Conservation (phyloP, 2,888 invertebrate genomes). For the Argyresthia albistria region DNA sequence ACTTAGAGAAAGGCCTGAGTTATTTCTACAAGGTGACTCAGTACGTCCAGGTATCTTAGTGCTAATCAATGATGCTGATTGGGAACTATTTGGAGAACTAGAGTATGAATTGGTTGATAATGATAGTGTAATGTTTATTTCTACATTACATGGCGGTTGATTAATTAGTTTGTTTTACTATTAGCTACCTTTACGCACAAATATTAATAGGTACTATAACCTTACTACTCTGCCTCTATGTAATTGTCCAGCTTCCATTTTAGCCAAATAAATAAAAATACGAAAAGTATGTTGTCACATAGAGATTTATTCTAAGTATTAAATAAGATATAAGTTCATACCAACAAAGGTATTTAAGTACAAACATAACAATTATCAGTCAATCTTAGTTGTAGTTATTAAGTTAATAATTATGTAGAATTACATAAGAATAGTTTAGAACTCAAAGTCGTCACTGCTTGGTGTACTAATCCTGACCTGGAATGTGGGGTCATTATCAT, state of each 20-base stretch:
- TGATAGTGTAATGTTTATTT: slow-evolving; percentile 86
- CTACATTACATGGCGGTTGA: slow-evolving; percentile 88
- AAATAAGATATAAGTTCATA: neutral
- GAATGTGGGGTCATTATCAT: slow-evolving; percentile 10
- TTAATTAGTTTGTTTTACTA: slow-evolving; percentile 1
- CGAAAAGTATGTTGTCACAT: too few species aligned
- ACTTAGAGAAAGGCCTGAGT: slow-evolving; percentile 81
- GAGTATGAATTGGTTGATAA: slow-evolving; percentile 78
- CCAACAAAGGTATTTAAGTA: too few species aligned
- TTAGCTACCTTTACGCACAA: too few species aligned
- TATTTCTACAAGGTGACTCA: slow-evolving; percentile 60
- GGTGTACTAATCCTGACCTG: slow-evolving; percentile 23
- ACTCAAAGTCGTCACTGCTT: slow-evolving; percentile 47
- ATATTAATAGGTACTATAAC: too few species aligned
- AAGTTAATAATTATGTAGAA: too few species aligned
- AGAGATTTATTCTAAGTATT: neutral
- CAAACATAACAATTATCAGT: too few species aligned
- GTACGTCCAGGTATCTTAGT: slow-evolving; percentile 94
- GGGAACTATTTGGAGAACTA: slow-evolving; percentile 89
- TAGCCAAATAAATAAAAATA: neutral
- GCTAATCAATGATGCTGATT: slow-evolving; percentile 94
- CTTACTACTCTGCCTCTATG: too few species aligned
- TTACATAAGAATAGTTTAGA: slow-evolving; percentile 17
- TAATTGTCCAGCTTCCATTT: neutral
- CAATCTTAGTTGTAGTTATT: too few species aligned